Percentiles rank a stretch among this genome's conserved stretches.
Evolutionary conservation across 2,113 vertebrate species (phyloP).

Genomic region (Xenopus tropicalis): DNA sequence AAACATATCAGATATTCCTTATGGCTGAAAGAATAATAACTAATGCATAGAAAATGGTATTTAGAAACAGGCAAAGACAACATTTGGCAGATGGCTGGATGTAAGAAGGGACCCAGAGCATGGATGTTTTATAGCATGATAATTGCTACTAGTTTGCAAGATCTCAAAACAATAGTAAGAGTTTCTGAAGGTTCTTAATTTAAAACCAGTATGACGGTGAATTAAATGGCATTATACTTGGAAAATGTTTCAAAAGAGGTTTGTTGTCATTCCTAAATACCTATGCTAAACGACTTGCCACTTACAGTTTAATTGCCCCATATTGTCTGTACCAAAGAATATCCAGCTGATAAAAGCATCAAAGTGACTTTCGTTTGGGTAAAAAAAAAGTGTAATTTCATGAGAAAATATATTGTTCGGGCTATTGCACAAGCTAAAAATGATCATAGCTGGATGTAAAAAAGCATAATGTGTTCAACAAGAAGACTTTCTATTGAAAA

Average conservation of each 20-base stretch:
- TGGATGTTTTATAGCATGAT: background rate
- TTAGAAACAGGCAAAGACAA: too few relatives aligned
- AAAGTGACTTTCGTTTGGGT: background rate
- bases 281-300: constrained; percentile 8
- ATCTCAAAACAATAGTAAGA: background rate
- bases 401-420: constrained; percentile 9
- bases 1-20: too few relatives aligned
- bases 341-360: constrained; percentile 26
- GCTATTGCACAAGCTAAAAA: constrained; percentile 6
- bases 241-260: constrained; percentile 8
- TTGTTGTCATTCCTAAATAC: constrained; percentile 10
- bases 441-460: constrained; percentile 24
- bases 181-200: background rate
- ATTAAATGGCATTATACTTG: constrained; percentile 7
- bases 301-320: constrained; percentile 20
- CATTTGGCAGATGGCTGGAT: background rate
- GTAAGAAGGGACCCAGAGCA: background rate
- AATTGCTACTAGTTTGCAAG: background rate
- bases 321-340: constrained; percentile 15
- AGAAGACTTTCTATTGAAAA: constrained; percentile 15
- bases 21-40: too few relatives aligned
- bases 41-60: too few relatives aligned
- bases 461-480: background rate
- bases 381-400: constrained; percentile 2
- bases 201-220: constrained; percentile 7